phyloP scores from a whole-genome alignment of 2,797 vertebrate genomes.

The Eulemur mongoz region DNA sequence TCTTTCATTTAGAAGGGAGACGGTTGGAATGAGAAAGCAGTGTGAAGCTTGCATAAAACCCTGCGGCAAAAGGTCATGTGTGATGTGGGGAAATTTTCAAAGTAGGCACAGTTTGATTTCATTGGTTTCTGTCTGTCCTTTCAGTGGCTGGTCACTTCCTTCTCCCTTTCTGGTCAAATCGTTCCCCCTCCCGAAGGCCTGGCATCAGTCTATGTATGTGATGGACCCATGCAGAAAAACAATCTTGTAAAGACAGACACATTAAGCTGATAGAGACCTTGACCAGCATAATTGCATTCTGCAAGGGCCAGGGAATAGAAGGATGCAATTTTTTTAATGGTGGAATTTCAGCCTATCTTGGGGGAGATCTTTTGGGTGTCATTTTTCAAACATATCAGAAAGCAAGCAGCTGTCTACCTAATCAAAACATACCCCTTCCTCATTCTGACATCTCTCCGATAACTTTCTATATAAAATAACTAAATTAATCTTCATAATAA shows the following conservation, averaged over 20 bases:
- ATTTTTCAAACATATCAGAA: neutral
- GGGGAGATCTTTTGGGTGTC: neutral
- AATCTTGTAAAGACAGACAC: neutral
- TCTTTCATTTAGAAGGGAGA: neutral
- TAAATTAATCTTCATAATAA: neutral
- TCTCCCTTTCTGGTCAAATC: neutral
- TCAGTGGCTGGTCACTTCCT: too few relatives aligned
- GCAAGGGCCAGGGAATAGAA: neutral
- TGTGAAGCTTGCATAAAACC: neutral
- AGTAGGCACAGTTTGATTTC: neutral
- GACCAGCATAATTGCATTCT: neutral
- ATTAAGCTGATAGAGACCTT: neutral
- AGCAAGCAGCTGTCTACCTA: neutral
- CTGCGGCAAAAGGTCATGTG: neutral
- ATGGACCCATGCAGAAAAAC: neutral
- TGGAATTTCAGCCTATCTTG: neutral
- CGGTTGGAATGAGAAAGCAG: neutral
- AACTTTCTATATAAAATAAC: neutral
- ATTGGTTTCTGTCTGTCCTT: neutral
- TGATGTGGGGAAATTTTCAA: neutral
- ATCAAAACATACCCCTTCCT: neutral
- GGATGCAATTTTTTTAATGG: neutral
- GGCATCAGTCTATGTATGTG: too few relatives aligned
- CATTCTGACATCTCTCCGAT: neutral
- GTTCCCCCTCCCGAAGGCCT: neutral